Evolutionary conservation across 2,113 vertebrate species (phyloP).

Genomic region (Laticauda laticaudata): DNA sequence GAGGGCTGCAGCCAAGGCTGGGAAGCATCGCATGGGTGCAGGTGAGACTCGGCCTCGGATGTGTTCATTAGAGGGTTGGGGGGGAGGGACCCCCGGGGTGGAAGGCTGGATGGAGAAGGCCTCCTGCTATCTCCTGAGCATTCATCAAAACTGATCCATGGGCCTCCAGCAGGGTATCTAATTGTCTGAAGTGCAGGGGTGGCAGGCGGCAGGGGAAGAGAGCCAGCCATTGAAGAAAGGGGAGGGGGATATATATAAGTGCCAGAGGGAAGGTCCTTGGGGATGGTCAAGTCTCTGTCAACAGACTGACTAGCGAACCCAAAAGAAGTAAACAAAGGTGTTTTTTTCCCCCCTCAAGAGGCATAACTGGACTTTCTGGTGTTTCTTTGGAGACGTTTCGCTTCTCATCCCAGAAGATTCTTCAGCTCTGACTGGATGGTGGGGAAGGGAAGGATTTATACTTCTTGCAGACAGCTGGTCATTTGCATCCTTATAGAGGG

Average conservation of each 20-base stretch:
- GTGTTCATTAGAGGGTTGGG: conserved; percentile 25
- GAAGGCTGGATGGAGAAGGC: neutral
- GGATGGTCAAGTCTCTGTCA: neutral
- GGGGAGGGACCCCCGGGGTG: neutral
- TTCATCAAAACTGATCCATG: conserved; percentile 16
- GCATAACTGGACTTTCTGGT: too few relatives aligned
- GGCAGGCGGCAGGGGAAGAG: neutral
- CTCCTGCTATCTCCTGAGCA: neutral
- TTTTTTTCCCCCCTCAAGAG: too few relatives aligned
- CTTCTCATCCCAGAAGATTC: too few relatives aligned
- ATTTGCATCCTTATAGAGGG: too few relatives aligned
- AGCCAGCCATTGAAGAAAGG: neutral
- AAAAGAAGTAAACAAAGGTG: too few relatives aligned
- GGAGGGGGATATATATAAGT: too few relatives aligned
- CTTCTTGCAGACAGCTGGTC: too few relatives aligned
- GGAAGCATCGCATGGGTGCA: conserved; percentile 8
- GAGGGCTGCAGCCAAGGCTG: neutral
- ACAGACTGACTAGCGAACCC: too few relatives aligned
- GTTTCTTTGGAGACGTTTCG: too few relatives aligned
- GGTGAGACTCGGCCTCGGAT: neutral
- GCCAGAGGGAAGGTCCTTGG: neutral
- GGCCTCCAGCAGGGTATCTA: neutral
- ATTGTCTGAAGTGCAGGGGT: neutral
- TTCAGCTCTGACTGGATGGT: too few relatives aligned
- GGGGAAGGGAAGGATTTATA: too few relatives aligned